A percentile compares a stretch with the other conserved stretches of the same genome.
These are phyloP conservation scores for Hemicordylus capensis DNA, from an alignment of 2,113 vertebrate genomes.

Conservation along the genomic window DNA sequence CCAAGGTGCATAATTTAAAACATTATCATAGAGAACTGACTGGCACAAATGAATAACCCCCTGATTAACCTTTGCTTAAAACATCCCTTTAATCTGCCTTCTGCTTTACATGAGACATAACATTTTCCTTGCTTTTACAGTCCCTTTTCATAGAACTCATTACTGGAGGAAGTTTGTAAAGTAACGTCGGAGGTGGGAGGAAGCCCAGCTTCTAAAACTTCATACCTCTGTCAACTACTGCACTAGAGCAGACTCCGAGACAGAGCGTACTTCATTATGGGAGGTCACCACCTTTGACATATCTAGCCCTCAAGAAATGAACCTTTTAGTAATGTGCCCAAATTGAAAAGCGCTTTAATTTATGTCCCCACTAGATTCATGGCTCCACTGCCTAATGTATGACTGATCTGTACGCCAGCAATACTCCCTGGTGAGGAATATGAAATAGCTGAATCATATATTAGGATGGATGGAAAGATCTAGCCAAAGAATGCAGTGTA, in stretches of 20 bases:
- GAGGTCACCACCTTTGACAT: slow-evolving; percentile 74
- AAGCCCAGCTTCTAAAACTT: slow-evolving; percentile 40
- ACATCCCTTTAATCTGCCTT: background rate
- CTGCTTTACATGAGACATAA: background rate
- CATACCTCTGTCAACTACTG: slow-evolving; percentile 53
- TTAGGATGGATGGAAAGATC: slow-evolving; percentile 64
- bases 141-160: background rate
- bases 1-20: background rate
- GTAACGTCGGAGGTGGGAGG: slow-evolving; percentile 4
- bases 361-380: slow-evolving; percentile 68
- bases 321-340: slow-evolving; percentile 65
- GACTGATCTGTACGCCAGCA: slow-evolving; percentile 63
- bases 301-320: slow-evolving; percentile 68
- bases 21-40: background rate
- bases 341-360: slow-evolving; percentile 72
- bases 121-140: slow-evolving; percentile 4
- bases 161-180: slow-evolving; percentile 22
- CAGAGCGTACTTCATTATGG: slow-evolving; percentile 67
- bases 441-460: slow-evolving; percentile 65
- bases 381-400: slow-evolving; percentile 62
- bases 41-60: background rate
- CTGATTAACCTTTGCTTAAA: background rate
- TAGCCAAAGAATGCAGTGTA: slow-evolving; percentile 48
- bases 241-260: slow-evolving; percentile 54
- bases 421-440: slow-evolving; percentile 67